Percentiles rank a stretch among this genome's conserved stretches.
Evolutionary conservation across 2,888 invertebrate genomes (phyloP).

Genomic region (Eremobia ochroleuca): DNA sequence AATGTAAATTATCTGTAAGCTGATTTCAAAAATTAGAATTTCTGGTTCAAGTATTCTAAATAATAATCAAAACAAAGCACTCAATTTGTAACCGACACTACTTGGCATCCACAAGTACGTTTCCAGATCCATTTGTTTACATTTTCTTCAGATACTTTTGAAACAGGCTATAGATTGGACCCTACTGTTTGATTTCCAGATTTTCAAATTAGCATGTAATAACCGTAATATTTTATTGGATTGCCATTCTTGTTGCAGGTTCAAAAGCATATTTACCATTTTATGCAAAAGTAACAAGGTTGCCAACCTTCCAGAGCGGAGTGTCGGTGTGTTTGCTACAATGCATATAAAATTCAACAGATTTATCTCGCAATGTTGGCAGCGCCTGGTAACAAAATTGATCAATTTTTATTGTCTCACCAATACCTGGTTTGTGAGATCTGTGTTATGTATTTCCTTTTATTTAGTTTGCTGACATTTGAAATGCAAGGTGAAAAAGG

Average conservation of each 20-base stretch:
- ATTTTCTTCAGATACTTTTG: no score
- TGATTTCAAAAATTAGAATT: no score
- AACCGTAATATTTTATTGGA: neutral
- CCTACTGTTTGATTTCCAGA: neutral
- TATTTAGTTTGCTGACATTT: slow-evolving; percentile 30
- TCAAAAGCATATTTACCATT: slow-evolving; percentile 4
- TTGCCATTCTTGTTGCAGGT: neutral
- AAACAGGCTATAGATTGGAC: no score
- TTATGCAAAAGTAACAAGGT: slow-evolving; percentile 30
- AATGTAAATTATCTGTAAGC: no score
- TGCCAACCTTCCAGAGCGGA: slow-evolving; percentile 7
- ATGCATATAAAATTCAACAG: slow-evolving; percentile 53
- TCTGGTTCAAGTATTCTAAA: no score
- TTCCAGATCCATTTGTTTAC: neutral
- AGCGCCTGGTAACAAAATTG: slow-evolving; percentile 45
- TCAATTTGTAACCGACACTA: neutral
- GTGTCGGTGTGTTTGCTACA: slow-evolving; percentile 9
- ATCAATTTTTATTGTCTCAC: slow-evolving; percentile 58
- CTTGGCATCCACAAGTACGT: neutral
- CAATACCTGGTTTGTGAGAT: slow-evolving; percentile 15
- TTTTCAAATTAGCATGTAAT: neutral
- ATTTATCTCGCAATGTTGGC: slow-evolving; percentile 39
- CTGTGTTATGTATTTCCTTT: slow-evolving; percentile 41
- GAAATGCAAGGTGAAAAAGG: neutral
- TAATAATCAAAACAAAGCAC: neutral